Conservation (phyloP, 2,888 invertebrate species). For the Leptopterna dolabrata region DNA sequence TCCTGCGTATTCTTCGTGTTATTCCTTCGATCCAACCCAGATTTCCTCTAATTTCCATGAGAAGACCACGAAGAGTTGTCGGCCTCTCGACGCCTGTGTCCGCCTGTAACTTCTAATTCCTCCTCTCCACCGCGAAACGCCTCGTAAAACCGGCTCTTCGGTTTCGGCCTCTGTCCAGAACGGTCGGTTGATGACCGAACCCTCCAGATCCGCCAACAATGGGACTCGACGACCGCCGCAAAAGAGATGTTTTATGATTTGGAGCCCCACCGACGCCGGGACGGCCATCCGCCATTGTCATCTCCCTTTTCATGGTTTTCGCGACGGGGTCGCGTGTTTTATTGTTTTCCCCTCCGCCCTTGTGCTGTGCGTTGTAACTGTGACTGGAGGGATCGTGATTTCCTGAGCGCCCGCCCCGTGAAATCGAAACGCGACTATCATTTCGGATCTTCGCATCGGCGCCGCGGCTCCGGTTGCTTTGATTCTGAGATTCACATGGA, state of each 20-base stretch:
- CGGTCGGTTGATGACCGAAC: not conserved
- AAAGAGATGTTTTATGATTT: slow-evolving; percentile 9
- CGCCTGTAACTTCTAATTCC: too few relatives aligned
- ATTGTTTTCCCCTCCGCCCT: not conserved
- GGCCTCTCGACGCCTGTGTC: too few relatives aligned
- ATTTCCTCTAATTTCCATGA: too few relatives aligned
- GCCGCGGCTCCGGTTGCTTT: too few relatives aligned
- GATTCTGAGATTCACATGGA: too few relatives aligned
- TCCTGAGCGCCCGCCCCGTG: not conserved
- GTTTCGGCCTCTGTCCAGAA: not conserved
- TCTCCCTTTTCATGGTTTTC: not conserved
- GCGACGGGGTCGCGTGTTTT: not conserved
- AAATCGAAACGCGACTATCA: not conserved
- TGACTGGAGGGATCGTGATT: not conserved
- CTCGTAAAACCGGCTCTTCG: not conserved
- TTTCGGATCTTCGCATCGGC: not conserved
- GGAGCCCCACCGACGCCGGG: not conserved
- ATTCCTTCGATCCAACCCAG: too few relatives aligned
- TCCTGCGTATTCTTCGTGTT: too few relatives aligned
- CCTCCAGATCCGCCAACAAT: not conserved
- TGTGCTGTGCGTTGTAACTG: too few relatives aligned
- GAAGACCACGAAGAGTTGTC: too few relatives aligned
- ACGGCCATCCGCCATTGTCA: not conserved
- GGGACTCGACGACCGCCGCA: not conserved
- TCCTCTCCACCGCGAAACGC: too few relatives aligned